Evolutionary conservation across 2,888 invertebrate genomes (phyloP).

Genomic region (Callyntrura guangdongensis): DNA sequence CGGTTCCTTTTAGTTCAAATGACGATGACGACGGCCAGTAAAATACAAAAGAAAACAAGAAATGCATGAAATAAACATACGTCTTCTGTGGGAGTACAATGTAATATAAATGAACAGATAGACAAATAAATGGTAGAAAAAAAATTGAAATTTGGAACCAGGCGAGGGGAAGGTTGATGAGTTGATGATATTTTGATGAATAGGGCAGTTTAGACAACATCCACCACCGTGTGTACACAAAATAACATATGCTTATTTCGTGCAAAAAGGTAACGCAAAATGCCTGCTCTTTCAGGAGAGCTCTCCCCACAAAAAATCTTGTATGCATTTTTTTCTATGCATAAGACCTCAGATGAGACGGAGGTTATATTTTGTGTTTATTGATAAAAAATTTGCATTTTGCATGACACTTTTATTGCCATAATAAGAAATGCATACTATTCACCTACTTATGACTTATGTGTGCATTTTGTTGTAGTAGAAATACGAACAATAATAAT

Average conservation of each 20-base stretch:
- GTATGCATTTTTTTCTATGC: too few relatives aligned
- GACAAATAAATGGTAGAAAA: neutral
- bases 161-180: neutral
- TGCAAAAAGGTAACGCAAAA: neutral
- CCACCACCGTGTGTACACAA: neutral
- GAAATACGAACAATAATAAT: conserved; percentile 23
- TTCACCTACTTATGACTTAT: neutral
- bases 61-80: neutral
- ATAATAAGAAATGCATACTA: neutral
- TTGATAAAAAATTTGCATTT: conserved; percentile 19
- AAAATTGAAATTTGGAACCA: conserved; percentile 12
- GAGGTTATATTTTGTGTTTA: conserved; percentile 35
- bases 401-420: conserved; percentile 51
- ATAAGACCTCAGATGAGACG: neutral
- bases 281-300: neutral
- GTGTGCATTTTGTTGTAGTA: neutral
- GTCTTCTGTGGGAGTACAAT: neutral
- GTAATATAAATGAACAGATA: neutral
- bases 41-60: conserved; percentile 12
- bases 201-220: conserved; percentile 7
- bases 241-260: neutral
- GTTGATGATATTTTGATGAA: conserved; percentile 45
- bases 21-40: neutral
- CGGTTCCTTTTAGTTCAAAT: neutral
- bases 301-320: neutral